phyloP scores from a whole-genome alignment of 2,888 invertebrate genomes.

The Limnephilus lunatus region DNA sequence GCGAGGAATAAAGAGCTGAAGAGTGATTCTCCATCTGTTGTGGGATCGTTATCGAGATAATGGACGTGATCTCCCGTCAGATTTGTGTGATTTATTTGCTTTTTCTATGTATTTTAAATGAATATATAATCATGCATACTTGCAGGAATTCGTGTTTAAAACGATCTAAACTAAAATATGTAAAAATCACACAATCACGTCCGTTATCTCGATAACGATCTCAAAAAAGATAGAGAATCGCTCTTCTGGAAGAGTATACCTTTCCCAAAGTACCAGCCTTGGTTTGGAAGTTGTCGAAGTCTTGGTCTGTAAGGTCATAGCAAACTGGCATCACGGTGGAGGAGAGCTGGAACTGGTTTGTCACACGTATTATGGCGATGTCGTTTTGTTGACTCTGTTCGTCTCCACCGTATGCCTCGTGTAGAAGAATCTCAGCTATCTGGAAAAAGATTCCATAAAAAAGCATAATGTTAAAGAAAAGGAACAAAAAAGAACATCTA shows the following conservation, averaged over 20 bases:
- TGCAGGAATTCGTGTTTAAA: too few species aligned
- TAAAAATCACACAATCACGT: too few species aligned
- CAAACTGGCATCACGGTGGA: slow-evolving; percentile 76
- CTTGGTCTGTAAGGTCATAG: slow-evolving; percentile 70
- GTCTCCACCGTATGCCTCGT: slow-evolving; percentile 72
- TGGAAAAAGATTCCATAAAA: neutral
- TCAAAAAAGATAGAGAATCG: too few species aligned
- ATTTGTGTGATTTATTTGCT: too few species aligned
- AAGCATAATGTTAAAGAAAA: neutral
- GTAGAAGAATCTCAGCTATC: neutral
- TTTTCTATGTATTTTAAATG: too few species aligned
- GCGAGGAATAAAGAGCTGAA: neutral
- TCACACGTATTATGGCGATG: slow-evolving; percentile 75
- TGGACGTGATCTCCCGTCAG: too few species aligned
- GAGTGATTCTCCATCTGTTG: too few species aligned
- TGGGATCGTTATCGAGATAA: too few species aligned
- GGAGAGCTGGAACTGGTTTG: slow-evolving; percentile 71
- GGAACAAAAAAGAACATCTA: neutral
- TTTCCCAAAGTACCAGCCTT: neutral
- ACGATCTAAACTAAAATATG: too few species aligned
- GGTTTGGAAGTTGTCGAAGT: slow-evolving; percentile 69
- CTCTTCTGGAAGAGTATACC: neutral
- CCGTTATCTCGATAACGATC: too few species aligned
- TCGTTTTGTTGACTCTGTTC: slow-evolving; percentile 78
- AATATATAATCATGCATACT: too few species aligned